Conservation (phyloP, 2,113 vertebrate genomes). For the Centropristis striata region DNA sequence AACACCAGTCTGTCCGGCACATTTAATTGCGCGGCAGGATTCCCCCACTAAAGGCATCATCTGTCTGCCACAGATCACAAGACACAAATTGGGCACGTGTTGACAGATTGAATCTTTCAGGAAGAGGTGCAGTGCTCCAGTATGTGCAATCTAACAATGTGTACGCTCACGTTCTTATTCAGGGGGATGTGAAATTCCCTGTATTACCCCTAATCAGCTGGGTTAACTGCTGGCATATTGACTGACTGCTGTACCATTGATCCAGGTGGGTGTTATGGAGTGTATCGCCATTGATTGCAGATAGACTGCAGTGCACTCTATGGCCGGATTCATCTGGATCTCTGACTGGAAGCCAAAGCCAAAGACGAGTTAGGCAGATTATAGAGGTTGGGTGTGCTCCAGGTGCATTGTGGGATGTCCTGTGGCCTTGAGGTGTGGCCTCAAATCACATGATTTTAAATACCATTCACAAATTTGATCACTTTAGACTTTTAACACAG, state of each 20-base stretch:
- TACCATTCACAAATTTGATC: too few relatives aligned
- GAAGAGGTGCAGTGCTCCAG: slow-evolving; percentile 5
- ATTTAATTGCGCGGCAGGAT: slow-evolving; percentile 76
- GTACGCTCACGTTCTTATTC: slow-evolving; percentile 25
- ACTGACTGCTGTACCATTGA: slow-evolving; percentile 70
- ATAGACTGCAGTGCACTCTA: slow-evolving; percentile 45
- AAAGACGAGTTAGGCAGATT: slow-evolving; percentile 42
- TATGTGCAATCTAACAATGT: slow-evolving; percentile 24
- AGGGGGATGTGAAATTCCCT: slow-evolving; percentile 45
- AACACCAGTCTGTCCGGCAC: slow-evolving; percentile 54
- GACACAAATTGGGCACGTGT: slow-evolving; percentile 59
- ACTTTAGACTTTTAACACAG: too few relatives aligned
- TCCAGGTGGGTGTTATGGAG: slow-evolving; percentile 70
- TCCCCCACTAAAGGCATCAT: slow-evolving; percentile 58
- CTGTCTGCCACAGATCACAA: slow-evolving; percentile 62
- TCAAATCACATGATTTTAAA: too few relatives aligned
- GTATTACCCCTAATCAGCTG: slow-evolving; percentile 71
- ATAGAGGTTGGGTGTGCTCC: slow-evolving; percentile 14
- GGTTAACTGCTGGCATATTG: slow-evolving; percentile 78
- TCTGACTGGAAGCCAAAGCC: slow-evolving; percentile 34
- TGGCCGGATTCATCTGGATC: slow-evolving; percentile 32
- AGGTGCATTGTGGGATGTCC: slow-evolving; percentile 46
- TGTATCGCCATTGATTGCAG: slow-evolving; percentile 69
- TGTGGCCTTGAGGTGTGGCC: not conserved
- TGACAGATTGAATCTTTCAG: slow-evolving; percentile 73